phyloP scores from a whole-genome alignment of 2,888 invertebrate species.

The Tetanocera ferruginea region DNA sequence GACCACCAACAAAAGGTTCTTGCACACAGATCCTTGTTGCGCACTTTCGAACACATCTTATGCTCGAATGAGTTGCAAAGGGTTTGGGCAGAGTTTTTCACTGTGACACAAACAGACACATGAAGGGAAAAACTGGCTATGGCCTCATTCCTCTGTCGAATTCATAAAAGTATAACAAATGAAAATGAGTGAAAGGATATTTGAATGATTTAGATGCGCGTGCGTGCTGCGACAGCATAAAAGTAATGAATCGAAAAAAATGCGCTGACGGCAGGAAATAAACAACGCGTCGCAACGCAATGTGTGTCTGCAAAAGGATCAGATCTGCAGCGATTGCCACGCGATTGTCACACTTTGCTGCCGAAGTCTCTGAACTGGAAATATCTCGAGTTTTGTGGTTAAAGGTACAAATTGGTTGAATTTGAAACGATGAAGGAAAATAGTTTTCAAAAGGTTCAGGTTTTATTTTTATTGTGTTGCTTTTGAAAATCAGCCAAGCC shows the following conservation, averaged over 20 bases:
- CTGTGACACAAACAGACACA: background rate
- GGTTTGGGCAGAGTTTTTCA: background rate
- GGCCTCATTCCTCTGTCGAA: background rate
- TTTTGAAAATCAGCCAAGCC: background rate
- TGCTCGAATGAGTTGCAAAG: background rate
- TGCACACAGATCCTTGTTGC: constrained; percentile 3
- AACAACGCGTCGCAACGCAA: background rate
- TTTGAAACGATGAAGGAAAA: too few relatives aligned
- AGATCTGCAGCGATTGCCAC: constrained; percentile 52
- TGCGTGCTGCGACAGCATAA: constrained; percentile 21
- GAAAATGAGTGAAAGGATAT: constrained; percentile 15
- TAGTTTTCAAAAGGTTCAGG: background rate
- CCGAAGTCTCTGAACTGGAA: constrained; percentile 35
- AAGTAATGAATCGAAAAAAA: constrained; percentile 20
- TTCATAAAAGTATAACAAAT: background rate
- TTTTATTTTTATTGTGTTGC: background rate
- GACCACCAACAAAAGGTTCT: background rate
- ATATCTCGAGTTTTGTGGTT: background rate
- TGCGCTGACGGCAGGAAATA: constrained; percentile 19
- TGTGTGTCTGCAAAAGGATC: constrained; percentile 31
- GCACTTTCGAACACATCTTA: background rate
- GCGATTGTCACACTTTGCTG: constrained; percentile 55
- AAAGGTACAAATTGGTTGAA: background rate
- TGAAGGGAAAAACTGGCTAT: background rate
- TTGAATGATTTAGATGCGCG: constrained; percentile 21